Conservation (phyloP, 64 coral and sea anemone genomes). For the Pocillopora damicornis region DNA sequence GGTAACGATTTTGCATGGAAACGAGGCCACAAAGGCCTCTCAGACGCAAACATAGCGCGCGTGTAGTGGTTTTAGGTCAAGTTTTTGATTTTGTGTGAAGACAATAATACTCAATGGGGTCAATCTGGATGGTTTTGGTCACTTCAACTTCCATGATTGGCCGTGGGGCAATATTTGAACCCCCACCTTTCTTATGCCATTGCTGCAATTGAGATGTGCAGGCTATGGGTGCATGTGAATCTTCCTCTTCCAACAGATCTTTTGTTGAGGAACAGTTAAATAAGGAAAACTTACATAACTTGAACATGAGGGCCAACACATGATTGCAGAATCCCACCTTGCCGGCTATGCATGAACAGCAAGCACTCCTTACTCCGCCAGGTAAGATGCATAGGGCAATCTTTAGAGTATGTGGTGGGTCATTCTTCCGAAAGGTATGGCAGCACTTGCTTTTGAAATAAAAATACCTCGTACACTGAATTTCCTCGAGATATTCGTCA, state of each 20-base stretch:
- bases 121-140: constrained; percentile 8
- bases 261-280: constrained; percentile 18
- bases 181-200: constrained; percentile 59
- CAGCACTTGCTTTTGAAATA: constrained; percentile 37
- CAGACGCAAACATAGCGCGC: neutral
- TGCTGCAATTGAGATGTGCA: constrained; percentile 60
- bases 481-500: constrained; percentile 48
- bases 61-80: neutral
- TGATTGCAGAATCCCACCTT: constrained; percentile 46
- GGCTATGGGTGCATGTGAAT: constrained; percentile 38
- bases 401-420: constrained; percentile 48
- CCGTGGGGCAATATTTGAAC: constrained; percentile 49
- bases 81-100: too few relatives aligned
- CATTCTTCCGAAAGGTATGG: constrained; percentile 46
- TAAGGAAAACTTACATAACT: constrained; percentile 36
- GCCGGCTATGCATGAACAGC: constrained; percentile 43
- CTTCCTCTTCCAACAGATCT: constrained; percentile 46
- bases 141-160: constrained; percentile 43
- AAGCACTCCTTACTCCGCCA: constrained; percentile 42
- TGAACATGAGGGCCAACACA: constrained; percentile 25
- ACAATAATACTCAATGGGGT: too few relatives aligned
- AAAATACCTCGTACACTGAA: constrained; percentile 41
- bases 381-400: constrained; percentile 27
- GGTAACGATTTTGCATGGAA: neutral
- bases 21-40: neutral